phyloP scores from a whole-genome alignment of 35 echinoderm and acorn worm species.

The Chiridota heheva region DNA sequence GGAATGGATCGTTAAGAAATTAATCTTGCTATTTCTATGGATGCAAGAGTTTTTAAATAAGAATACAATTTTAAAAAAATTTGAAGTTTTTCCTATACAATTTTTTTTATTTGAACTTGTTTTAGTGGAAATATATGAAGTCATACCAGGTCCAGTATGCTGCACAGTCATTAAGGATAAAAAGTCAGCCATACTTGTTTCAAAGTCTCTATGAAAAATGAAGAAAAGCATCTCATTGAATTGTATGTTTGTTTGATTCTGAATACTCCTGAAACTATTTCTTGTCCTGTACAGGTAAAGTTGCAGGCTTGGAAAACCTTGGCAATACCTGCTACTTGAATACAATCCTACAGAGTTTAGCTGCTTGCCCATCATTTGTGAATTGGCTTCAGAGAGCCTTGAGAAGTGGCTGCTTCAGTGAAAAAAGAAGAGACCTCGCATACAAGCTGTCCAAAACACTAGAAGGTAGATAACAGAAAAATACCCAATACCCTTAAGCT shows the following conservation, averaged over 20 bases:
- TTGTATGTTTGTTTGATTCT: background rate
- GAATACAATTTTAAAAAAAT: too few relatives aligned
- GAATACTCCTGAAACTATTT: background rate
- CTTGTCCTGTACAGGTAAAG: slow-evolving; percentile 72
- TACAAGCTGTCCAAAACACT: slow-evolving; percentile 75
- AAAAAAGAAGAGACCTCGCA: slow-evolving; percentile 62
- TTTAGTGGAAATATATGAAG: too few relatives aligned
- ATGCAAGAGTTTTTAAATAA: too few relatives aligned
- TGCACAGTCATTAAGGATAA: too few relatives aligned
- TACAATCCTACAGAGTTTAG: slow-evolving; percentile 92
- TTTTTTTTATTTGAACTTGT: too few relatives aligned
- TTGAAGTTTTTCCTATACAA: too few relatives aligned
- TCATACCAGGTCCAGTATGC: too few relatives aligned
- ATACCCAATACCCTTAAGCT: too few relatives aligned
- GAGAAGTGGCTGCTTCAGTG: slow-evolving; percentile 70
- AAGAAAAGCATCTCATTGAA: background rate
- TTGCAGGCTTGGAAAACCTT: slow-evolving; percentile 85
- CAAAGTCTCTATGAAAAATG: background rate
- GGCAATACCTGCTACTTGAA: slow-evolving; percentile 99
- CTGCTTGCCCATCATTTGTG: slow-evolving; percentile 85
- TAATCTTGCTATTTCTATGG: too few relatives aligned
- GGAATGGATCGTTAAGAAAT: too few relatives aligned
- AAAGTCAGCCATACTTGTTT: background rate
- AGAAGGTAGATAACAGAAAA: too few relatives aligned
- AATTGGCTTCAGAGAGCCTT: slow-evolving; percentile 76